phyloP scores from a whole-genome alignment of 2,797 vertebrate genomes.

The Potorous gilbertii region DNA sequence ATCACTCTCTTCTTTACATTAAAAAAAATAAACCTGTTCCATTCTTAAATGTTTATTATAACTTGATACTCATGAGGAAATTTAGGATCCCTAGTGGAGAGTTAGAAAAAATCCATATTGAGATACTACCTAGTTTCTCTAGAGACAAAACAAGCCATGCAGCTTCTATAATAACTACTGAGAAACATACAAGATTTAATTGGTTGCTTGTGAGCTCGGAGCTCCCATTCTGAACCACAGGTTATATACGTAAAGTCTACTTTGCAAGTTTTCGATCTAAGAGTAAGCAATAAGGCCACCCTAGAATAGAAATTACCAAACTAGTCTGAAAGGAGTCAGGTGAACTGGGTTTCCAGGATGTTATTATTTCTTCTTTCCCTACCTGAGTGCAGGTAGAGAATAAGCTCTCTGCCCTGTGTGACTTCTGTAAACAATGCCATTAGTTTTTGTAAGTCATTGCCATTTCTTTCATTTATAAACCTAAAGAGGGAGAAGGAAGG shows the following conservation, averaged over 20 bases:
- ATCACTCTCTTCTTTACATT: neutral
- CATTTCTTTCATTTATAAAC: neutral
- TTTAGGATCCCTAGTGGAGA: neutral
- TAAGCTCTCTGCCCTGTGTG: neutral
- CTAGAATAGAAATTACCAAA: neutral
- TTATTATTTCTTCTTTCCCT: neutral
- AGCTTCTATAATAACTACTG: neutral
- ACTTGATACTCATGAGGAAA: neutral
- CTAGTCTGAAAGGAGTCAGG: neutral
- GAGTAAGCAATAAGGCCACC: neutral
- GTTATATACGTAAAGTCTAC: neutral
- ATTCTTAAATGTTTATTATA: neutral
- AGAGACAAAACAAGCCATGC: neutral
- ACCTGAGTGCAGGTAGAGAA: neutral
- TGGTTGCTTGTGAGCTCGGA: neutral
- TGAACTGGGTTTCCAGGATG: neutral
- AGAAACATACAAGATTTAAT: neutral
- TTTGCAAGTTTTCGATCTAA: neutral
- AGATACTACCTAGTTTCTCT: neutral
- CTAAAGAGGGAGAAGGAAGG: neutral
- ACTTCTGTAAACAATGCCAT: neutral
- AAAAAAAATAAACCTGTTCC: neutral
- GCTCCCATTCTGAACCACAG: neutral
- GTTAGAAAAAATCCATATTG: neutral
- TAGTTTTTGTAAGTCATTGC: neutral